A percentile compares a stretch with the other conserved stretches of the same genome.
phyloP scores from a whole-genome alignment of 2,888 invertebrate species.

The Bhutanitis thaidina region DNA sequence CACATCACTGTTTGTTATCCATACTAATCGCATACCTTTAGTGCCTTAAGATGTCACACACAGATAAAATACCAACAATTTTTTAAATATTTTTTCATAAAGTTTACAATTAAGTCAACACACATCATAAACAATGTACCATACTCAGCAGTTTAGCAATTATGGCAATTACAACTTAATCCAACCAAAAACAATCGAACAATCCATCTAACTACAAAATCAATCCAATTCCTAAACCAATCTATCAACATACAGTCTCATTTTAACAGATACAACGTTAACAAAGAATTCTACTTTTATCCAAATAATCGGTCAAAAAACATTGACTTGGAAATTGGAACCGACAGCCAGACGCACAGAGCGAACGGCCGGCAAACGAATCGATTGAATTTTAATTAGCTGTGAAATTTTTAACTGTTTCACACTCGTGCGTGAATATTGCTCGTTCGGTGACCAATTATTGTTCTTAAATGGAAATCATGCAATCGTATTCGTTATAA shows the following conservation, averaged over 20 bases:
- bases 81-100: too few relatives aligned
- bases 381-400: slow-evolving; percentile 18
- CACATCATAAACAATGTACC: too few relatives aligned
- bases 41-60: too few relatives aligned
- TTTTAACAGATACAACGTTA: neutral
- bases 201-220: neutral
- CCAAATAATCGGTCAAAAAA: slow-evolving; percentile 12
- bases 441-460: neutral
- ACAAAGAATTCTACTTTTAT: slow-evolving; percentile 3
- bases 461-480: neutral
- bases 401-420: slow-evolving; percentile 2
- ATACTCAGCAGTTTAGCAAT: too few relatives aligned
- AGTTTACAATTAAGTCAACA: too few relatives aligned
- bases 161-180: neutral
- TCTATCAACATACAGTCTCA: neutral
- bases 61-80: too few relatives aligned
- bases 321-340: slow-evolving; percentile 16
- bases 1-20: too few relatives aligned
- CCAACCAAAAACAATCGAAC: neutral
- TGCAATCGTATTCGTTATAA: too few relatives aligned
- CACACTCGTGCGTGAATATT: neutral
- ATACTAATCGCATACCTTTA: too few relatives aligned
- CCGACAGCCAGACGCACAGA: slow-evolving; percentile 3
- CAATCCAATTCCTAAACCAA: neutral
- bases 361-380: neutral